phyloP scores from a whole-genome alignment of 2,797 vertebrate genomes.

The Darevskia nairensis region DNA sequence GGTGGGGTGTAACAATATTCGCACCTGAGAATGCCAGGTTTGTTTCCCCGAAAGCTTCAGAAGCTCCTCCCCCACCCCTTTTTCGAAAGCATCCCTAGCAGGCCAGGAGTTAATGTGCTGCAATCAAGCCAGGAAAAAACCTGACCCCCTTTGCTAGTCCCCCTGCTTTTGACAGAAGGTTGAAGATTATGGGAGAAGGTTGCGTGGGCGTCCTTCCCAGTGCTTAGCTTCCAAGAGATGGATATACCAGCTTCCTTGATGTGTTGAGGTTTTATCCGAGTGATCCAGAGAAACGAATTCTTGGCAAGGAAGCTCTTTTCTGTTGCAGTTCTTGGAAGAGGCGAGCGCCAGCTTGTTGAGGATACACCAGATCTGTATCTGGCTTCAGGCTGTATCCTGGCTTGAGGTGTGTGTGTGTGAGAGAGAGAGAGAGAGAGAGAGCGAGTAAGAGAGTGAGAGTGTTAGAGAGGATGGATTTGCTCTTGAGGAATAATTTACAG shows the following conservation, averaged over 20 bases:
- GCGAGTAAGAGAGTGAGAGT: too few species aligned
- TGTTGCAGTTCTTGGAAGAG: not conserved
- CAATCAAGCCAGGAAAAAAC: constrained; percentile 10
- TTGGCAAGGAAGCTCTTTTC: not conserved
- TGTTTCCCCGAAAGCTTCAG: constrained; percentile 20
- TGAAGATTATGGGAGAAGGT: constrained; percentile 11
- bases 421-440: too few species aligned
- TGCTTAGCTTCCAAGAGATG: constrained; percentile 17
- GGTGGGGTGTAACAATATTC: not conserved
- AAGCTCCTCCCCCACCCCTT: not conserved
- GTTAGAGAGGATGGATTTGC: not conserved
- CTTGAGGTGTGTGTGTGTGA: not conserved
- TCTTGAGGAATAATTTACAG: not conserved
- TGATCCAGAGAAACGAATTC: not conserved
- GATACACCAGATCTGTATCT: not conserved
- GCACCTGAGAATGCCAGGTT: constrained; percentile 17
- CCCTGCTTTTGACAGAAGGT: constrained; percentile 4
- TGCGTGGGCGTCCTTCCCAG: not conserved
- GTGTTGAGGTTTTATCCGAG: constrained; percentile 1
- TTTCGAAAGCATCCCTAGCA: not conserved
- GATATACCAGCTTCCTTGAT: constrained; percentile 27
- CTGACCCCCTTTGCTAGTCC: not conserved
- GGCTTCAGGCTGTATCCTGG: not conserved
- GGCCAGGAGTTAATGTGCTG: constrained; percentile 7
- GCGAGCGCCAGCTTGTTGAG: not conserved